Base-by-base conservation (phyloP, 2,888 invertebrate species). In the Dexiosoma caninum region DNA sequence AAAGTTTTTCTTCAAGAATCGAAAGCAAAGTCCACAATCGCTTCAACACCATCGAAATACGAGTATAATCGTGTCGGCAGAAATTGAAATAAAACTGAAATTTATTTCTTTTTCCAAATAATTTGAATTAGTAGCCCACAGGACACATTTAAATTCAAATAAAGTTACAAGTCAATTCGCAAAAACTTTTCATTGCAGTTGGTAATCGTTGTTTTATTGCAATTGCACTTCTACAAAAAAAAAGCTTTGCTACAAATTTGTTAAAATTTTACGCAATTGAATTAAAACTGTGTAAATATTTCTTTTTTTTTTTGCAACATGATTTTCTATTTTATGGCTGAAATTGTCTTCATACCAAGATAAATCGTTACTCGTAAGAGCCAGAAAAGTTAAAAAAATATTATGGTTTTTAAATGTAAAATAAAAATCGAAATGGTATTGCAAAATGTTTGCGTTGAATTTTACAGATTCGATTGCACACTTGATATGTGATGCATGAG, bases 181-280 rank as follows among this genome's bases (percentile, higher is more conserved):
- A 44, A 35, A 42, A 14, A 14, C 12, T 14, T 51, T 60, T 42
- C 12, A 14, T 14, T 30, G 49, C 30, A 16, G 37, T n/a, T 59
- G 21, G 42, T 37, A 60, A 35, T 60, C 27, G 37, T 1, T n/a
- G 3, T 42, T 66, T 79, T 75, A 64, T 70, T 57, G 66, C 42
- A 59, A 69, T 49, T 62, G 51, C 67, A 66, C 71, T 72, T 35
- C 76, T 55, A 51, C 8, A 49, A 46, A 35, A 14, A 21, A 6
- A 2, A n/a, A n/a, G n/a, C n/a, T 64, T 35, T n/a, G 42, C 40
- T 23, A 53, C 30, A 44, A 27, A 67, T 69, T 30, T 30, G 4
- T 14, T 42, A 42, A 66, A 55, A 59, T 7, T 69, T 72, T 67
- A 77, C 76, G 80, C 80, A 81, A 81, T 64, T 77, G 42, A 19